A percentile compares a stretch with the other conserved stretches of the same genome.
These are phyloP conservation scores for Sceloporus tristichus DNA, from an alignment of 2,113 vertebrate species.

Conservation along the genomic window DNA sequence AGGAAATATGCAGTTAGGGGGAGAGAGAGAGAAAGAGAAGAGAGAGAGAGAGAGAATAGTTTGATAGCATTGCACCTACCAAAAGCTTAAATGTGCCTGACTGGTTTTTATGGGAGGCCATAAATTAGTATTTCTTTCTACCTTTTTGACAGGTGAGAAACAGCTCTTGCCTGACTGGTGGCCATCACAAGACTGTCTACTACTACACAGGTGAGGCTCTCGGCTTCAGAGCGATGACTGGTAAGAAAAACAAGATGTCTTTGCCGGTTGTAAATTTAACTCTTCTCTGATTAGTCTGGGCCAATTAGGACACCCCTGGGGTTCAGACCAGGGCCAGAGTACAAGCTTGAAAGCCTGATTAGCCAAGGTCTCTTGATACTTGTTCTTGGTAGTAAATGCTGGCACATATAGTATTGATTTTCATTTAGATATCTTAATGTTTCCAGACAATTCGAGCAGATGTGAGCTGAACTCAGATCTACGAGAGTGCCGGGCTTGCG, in stretches of 20 bases:
- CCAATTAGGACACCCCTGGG: conserved; percentile 85
- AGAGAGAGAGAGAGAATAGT: not conserved
- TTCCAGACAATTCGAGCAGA: conserved; percentile 89
- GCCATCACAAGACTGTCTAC: conserved; percentile 58
- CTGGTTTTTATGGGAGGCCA: conserved; percentile 71
- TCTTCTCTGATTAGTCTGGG: conserved; percentile 83
- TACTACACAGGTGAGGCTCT: conserved; percentile 77
- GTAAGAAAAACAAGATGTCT: conserved; percentile 86
- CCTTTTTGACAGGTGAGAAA: conserved; percentile 81
- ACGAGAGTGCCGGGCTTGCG: conserved; percentile 82
- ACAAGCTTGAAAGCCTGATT: conserved; percentile 84
- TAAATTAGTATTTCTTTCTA: conserved; percentile 76
- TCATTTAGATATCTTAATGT: conserved; percentile 99
- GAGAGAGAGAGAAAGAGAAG: conserved; percentile 6
- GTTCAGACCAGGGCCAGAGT: conserved; percentile 77
- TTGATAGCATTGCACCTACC: conserved; percentile 62
- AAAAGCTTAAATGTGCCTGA: conserved; percentile 67
- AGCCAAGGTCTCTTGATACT: conserved; percentile 85
- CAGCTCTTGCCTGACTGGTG: conserved; percentile 74
- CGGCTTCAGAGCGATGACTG: conserved; percentile 70
- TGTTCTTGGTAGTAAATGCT: conserved; percentile 86
- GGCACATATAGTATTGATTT: conserved; percentile 96
- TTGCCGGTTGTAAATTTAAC: conserved; percentile 85
- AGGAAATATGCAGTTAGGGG: conserved; percentile 61
- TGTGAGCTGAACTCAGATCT: conserved; percentile 86